Base-by-base conservation (phyloP, 2,888 invertebrate genomes). In the Entomobrya multifasciata region DNA sequence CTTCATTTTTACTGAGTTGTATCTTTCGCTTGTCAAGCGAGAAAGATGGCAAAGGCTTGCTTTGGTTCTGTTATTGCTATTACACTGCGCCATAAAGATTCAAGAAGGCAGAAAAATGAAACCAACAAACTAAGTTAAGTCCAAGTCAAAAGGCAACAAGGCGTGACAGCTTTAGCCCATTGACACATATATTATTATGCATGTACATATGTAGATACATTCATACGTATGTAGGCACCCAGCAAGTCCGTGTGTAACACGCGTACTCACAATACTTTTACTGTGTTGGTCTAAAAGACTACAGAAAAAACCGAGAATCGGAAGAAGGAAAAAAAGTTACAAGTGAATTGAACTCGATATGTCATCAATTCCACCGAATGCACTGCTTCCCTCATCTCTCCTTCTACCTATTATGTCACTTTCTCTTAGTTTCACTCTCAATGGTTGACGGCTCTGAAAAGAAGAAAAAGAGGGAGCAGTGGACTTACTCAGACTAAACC, bases 151-250 rank as follows among this genome's bases (percentile, higher is more conserved):
- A 70, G 22, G 82, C 41, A 83, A 83, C 82, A 83, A 76, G 76
- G 55, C 60, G 47, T 84, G 77, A 84, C 84, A 84, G 77, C 55
- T 77, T 77, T 77, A 84, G 36, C 67, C 84, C 52, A 84, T 76
- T 84, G 84, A 84, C 84, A 84, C 84, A 84, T 77, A n/a, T n/a
- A 77, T 84, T 77, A 77, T 77, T 77, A 76, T 41, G 77, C 77
- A 77, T 8, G 8, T 36, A 36, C n/a, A n/a, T n/a, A n/a, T n/a
- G n/a, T n/a, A n/a, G n/a, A n/a, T n/a, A n/a, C n/a, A 84, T 84
- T 84, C 36, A 36, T 36, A 36, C n/a, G n/a, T n/a, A n/a, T n/a
- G n/a, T n/a, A n/a, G n/a, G n/a, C n/a, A n/a, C n/a, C n/a, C n/a
- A n/a, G n/a, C n/a, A n/a, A n/a, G n/a, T n/a, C n/a, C n/a, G n/a